Evolutionary conservation across 1,140 invertebrate species (phyloP).

Genomic region (Drosophila malerkotliana): DNA sequence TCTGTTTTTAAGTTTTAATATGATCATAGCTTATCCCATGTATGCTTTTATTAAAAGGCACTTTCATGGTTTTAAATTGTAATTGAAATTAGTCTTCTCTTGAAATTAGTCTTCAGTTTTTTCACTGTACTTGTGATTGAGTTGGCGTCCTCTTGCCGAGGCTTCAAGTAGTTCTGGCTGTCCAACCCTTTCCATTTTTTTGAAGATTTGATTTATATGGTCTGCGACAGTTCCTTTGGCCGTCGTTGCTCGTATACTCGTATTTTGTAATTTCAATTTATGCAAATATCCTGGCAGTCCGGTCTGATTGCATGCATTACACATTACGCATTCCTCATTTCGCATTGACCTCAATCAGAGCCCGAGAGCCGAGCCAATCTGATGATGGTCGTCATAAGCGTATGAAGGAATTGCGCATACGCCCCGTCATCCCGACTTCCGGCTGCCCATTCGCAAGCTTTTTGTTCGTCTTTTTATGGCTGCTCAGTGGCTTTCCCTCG

Average conservation of each 20-base stretch:
- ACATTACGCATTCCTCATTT: slow-evolving; percentile 6
- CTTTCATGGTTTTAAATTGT: not conserved
- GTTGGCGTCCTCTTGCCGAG: slow-evolving; percentile 46
- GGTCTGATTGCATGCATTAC: slow-evolving; percentile 25
- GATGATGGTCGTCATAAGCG: slow-evolving; percentile 15
- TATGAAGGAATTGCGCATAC: slow-evolving; percentile 46
- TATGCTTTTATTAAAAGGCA: too few species aligned
- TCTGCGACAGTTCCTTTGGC: slow-evolving; percentile 18
- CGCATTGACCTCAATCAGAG: slow-evolving; percentile 24
- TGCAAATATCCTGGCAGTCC: slow-evolving; percentile 16
- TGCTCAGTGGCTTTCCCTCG: slow-evolving; percentile 14
- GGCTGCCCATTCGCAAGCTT: slow-evolving; percentile 15
- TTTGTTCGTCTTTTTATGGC: slow-evolving; percentile 35
- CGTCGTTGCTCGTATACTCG: not conserved
- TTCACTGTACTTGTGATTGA: slow-evolving; percentile 34
- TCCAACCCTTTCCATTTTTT: slow-evolving; percentile 1
- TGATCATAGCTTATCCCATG: not conserved
- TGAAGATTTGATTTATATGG: slow-evolving; percentile 28
- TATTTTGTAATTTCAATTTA: slow-evolving; percentile 42
- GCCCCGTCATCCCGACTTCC: slow-evolving; percentile 8
- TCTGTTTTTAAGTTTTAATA: not conserved
- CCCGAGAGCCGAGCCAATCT: slow-evolving; percentile 1
- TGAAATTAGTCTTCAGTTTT: not conserved
- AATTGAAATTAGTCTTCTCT: too few species aligned
- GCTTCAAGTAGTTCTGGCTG: slow-evolving; percentile 15